These are phyloP conservation scores for Pantherophis alleghaniensis DNA, from an alignment of 2,797 vertebrate species.

Conservation along the genomic window DNA sequence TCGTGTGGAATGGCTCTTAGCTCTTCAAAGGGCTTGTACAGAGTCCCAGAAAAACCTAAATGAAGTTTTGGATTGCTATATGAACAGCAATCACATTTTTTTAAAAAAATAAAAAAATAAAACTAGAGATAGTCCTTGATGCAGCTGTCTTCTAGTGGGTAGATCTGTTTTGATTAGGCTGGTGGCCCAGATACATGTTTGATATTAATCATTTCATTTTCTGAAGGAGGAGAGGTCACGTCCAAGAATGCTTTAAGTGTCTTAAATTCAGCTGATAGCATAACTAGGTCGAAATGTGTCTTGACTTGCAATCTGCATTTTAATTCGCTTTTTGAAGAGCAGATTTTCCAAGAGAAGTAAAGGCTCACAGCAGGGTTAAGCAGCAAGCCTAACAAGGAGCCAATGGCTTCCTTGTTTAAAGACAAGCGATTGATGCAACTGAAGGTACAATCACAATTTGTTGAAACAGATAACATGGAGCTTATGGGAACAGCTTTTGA, in stretches of 20 bases:
- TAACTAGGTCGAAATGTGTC: neutral
- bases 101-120: conserved; percentile 24
- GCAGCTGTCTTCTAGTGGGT: conserved; percentile 36
- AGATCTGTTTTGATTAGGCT: neutral
- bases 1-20: neutral
- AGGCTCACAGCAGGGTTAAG: neutral
- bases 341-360: neutral
- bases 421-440: neutral
- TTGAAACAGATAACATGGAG: neutral
- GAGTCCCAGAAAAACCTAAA: neutral
- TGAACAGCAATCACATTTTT: neutral
- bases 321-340: neutral
- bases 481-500: neutral
- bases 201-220: neutral
- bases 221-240: neutral
- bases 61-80: neutral
- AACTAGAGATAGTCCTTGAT: conserved; percentile 36
- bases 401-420: neutral
- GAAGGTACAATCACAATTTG: neutral
- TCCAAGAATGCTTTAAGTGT: neutral
- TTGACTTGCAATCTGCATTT: neutral
- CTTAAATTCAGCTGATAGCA: neutral
- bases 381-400: neutral
- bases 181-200: neutral
- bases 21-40: neutral